phyloP scores from a whole-genome alignment of 2,113 vertebrate genomes.

The Oreochromis tanganicae region DNA sequence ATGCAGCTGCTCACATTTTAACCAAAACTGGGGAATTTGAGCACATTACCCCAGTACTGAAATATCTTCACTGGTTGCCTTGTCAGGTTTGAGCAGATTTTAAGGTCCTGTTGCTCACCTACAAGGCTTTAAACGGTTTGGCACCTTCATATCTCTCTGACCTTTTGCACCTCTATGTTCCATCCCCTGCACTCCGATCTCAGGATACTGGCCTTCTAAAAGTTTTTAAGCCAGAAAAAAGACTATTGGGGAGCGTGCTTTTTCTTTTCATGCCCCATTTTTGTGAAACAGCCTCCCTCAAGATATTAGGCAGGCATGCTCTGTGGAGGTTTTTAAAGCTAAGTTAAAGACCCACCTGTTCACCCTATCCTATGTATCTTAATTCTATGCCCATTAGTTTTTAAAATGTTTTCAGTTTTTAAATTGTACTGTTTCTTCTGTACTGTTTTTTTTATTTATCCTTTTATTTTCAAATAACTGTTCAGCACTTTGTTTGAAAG shows the following conservation, averaged over 20 bases:
- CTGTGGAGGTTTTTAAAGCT: neutral
- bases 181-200: neutral
- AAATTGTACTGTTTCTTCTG: neutral
- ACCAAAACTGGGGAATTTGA: neutral
- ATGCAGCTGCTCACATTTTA: neutral
- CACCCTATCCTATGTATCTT: neutral
- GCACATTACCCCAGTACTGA: neutral
- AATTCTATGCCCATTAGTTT: neutral
- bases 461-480: neutral
- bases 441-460: neutral
- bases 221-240: neutral
- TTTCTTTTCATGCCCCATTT: neutral
- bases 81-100: neutral
- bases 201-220: neutral
- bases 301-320: neutral
- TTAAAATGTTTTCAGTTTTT: neutral
- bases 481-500: neutral
- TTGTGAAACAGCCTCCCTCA: neutral
- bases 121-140: neutral
- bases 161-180: neutral
- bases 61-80: neutral
- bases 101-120: neutral
- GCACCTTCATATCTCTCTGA: neutral
- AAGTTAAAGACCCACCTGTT: neutral
- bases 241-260: neutral